A percentile compares a stretch with the other conserved stretches of the same genome.
Conservation (phyloP, 2,797 vertebrate species). For the Pteropus rufus region DNA sequence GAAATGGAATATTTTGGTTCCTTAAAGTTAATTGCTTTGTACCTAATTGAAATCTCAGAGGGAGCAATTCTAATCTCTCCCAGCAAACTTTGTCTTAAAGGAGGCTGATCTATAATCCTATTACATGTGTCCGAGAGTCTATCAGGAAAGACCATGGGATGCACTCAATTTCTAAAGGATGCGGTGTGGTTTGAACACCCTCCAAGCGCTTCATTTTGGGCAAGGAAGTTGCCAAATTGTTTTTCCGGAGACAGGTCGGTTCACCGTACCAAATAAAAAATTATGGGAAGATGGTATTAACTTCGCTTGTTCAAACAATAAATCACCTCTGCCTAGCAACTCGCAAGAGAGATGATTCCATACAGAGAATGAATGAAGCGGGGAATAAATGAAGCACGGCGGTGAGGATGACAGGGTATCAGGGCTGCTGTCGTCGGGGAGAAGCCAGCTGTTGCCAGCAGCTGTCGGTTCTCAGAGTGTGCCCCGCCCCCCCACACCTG, state of each 20-base stretch:
- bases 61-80: constrained; percentile 60
- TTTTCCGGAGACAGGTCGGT: constrained; percentile 5
- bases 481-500: not conserved
- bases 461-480: not conserved
- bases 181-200: not conserved
- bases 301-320: not conserved
- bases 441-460: not conserved
- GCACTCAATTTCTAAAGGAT: not conserved
- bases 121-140: constrained; percentile 46
- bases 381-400: not conserved
- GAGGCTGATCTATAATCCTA: constrained; percentile 59
- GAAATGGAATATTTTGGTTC: constrained; percentile 69
- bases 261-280: not conserved
- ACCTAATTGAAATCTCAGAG: constrained; percentile 69
- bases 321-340: not conserved
- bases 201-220: not conserved
- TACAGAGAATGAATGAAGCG: not conserved
- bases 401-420: not conserved
- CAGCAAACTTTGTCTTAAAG: constrained; percentile 69
- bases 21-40: constrained; percentile 76
- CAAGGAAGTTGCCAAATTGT: not conserved
- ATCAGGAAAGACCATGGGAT: constrained; percentile 6
- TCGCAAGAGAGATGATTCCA: not conserved
- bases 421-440: not conserved
- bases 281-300: not conserved